Conservation (phyloP, 1,140 invertebrate genomes). For the Plectrocnemia conspersa region DNA sequence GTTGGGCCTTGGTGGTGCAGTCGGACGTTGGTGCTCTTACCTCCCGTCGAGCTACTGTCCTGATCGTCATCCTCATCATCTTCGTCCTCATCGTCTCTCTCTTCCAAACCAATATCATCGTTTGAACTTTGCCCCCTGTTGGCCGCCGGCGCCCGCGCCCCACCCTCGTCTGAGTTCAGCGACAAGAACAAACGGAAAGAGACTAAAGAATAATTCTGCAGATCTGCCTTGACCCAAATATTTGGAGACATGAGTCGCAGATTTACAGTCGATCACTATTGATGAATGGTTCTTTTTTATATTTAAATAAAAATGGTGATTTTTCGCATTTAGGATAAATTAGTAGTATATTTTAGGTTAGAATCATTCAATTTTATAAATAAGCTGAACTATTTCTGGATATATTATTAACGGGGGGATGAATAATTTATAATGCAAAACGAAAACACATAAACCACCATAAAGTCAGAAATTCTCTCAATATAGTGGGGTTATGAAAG, state of each 20-base stretch:
- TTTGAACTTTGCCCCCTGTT: constrained; percentile 42
- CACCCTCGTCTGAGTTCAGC: constrained; percentile 67
- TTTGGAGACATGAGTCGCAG: constrained; percentile 8
- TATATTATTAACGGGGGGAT: no score
- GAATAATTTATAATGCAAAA: no score
- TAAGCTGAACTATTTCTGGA: no score
- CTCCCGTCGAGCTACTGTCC: constrained; percentile 38
- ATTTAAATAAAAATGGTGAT: no score
- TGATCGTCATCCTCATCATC: constrained; percentile 38
- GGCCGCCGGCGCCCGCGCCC: constrained; percentile 48
- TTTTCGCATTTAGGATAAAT: no score
- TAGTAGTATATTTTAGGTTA: no score
- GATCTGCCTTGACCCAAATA: constrained; percentile 25
- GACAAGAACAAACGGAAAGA: constrained; percentile 77
- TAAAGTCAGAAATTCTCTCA: no score
- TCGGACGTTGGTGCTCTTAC: constrained; percentile 34
- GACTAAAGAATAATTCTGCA: constrained; percentile 63
- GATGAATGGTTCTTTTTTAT: no score
- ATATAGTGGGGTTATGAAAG: no score
- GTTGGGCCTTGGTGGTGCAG: constrained; percentile 38
- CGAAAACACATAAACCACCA: no score
- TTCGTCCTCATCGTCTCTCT: constrained; percentile 23
- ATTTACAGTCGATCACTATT: not conserved
- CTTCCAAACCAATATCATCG: constrained; percentile 22
- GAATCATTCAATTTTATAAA: no score